Percentiles rank a stretch among this genome's conserved stretches.
Evolutionary conservation across 1,140 invertebrate genomes (phyloP).

Genomic region (Camponotus floridanus): DNA sequence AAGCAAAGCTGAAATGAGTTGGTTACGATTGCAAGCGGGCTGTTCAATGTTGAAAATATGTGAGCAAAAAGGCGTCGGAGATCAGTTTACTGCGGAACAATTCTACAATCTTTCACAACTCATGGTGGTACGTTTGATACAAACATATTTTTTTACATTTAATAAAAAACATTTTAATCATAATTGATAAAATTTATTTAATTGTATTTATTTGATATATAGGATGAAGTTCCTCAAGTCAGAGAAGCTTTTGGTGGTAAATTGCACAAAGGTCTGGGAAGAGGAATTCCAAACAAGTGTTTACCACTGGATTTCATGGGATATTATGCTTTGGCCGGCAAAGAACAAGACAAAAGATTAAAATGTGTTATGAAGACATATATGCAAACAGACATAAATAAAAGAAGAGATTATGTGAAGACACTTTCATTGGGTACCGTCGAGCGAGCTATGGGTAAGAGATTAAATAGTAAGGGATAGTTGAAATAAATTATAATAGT

Average conservation of each 20-base stretch:
- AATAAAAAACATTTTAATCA: background rate
- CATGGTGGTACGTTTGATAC: constrained; percentile 90
- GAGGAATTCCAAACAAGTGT: constrained; percentile 94
- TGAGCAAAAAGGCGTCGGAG: constrained; percentile 97
- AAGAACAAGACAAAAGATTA: constrained; percentile 93
- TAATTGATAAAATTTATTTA: constrained; percentile 38
- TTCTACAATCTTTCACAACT: constrained; percentile 97
- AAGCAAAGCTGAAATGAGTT: constrained; percentile 95
- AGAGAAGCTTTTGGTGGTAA: constrained; percentile 96
- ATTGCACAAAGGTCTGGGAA: constrained; percentile 95
- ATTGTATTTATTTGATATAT: constrained; percentile 56
- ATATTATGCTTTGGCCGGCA: constrained; percentile 95
- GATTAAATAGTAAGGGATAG: constrained; percentile 68
- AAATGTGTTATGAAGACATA: constrained; percentile 90
- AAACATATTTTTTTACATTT: background rate
- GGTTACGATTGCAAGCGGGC: constrained; percentile 95
- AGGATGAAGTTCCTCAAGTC: constrained; percentile 96
- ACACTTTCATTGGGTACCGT: constrained; percentile 88
- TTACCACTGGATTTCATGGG: constrained; percentile 99
- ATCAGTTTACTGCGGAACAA: constrained; percentile 97
- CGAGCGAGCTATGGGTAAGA: constrained; percentile 85
- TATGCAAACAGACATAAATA: constrained; percentile 95
- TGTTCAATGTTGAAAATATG: constrained; percentile 98
- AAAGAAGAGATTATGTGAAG: constrained; percentile 96
- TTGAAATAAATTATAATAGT: constrained; percentile 38